These are phyloP conservation scores for Pseudochirops cupreus DNA, from an alignment of 2,797 vertebrate species.

Conservation along the genomic window DNA sequence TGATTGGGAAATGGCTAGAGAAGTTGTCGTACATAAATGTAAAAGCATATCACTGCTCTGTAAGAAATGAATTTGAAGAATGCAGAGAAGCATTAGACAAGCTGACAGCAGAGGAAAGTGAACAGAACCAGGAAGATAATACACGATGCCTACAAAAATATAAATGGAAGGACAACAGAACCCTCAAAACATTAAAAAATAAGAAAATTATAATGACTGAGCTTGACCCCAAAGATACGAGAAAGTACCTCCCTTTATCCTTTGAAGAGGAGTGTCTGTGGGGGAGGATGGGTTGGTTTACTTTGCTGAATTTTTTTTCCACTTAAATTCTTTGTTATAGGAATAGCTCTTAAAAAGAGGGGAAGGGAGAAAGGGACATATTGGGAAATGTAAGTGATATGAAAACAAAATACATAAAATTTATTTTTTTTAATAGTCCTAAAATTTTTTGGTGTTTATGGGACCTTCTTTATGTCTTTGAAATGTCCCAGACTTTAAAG, in stretches of 20 bases:
- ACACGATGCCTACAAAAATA: not conserved
- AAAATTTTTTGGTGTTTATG: not conserved
- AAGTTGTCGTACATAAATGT: not conserved
- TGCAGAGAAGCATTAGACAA: not conserved
- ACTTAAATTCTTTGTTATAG: not conserved
- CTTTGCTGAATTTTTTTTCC: not conserved
- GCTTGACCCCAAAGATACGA: not conserved
- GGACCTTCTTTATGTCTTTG: not conserved
- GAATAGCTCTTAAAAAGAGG: not conserved
- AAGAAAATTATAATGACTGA: not conserved
- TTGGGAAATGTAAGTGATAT: not conserved
- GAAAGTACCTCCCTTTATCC: not conserved
- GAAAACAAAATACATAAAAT: not conserved
- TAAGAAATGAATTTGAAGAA: not conserved
- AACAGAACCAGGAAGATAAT: not conserved
- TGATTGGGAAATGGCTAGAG: not conserved
- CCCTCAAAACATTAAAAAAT: not conserved
- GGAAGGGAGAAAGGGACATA: not conserved
- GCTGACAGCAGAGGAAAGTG: not conserved
- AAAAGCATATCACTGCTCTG: not conserved
- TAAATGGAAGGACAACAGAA: not conserved
- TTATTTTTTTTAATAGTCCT: not conserved
- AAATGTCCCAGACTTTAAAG: not conserved
- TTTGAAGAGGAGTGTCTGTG: not conserved
- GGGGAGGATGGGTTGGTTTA: not conserved